Evolutionary conservation across 2,888 invertebrate species (phyloP).

Genomic region (Lycophotia porphyrea): DNA sequence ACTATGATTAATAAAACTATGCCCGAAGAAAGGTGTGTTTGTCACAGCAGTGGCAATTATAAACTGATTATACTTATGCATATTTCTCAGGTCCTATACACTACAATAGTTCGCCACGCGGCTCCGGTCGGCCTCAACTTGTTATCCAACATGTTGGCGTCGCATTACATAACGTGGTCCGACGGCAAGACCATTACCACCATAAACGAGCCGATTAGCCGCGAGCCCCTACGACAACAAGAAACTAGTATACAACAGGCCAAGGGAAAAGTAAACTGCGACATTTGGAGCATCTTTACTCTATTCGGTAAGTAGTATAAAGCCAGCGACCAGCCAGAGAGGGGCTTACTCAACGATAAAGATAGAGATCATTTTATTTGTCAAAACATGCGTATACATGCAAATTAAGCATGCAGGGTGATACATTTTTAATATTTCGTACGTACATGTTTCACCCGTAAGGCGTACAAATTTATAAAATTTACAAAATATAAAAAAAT

Average conservation of each 20-base stretch:
- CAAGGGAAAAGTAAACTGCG: neutral
- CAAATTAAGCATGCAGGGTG: too few relatives aligned
- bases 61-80: neutral
- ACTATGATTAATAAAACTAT: too few relatives aligned
- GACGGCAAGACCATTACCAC: constrained; percentile 67
- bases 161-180: constrained; percentile 55
- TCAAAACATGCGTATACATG: too few relatives aligned
- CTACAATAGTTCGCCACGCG: constrained; percentile 88
- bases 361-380: too few relatives aligned
- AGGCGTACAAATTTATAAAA: too few relatives aligned
- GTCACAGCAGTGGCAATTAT: neutral
- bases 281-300: constrained; percentile 65
- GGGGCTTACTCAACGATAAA: too few relatives aligned
- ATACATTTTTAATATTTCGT: too few relatives aligned
- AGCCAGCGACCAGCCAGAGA: neutral
- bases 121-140: constrained; percentile 89
- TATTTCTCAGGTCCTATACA: constrained; percentile 81
- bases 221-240: neutral
- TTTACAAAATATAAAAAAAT: too few relatives aligned
- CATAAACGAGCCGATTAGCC: constrained; percentile 71
- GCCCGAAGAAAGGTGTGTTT: neutral
- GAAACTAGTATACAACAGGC: neutral
- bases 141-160: constrained; percentile 83
- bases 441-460: too few relatives aligned
- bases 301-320: constrained; percentile 69